Percentiles rank a stretch among this genome's conserved stretches.
Evolutionary conservation across 2,888 invertebrate genomes (phyloP).

Genomic region (Chrysopilus asiliformis): DNA sequence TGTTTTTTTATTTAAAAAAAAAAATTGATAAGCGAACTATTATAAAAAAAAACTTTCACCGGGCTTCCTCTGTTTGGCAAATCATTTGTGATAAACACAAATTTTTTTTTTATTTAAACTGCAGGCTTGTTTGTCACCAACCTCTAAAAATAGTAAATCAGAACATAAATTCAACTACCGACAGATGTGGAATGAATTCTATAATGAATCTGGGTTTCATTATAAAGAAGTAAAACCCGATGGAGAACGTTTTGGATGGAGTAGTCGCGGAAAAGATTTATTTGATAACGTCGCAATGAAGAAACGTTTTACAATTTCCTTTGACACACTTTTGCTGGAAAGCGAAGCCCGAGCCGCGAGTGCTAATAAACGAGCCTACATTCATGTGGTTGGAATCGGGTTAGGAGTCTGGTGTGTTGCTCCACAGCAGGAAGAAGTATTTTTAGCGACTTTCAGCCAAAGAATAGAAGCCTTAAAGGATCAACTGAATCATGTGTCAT

Average conservation of each 20-base stretch:
- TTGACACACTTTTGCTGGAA: conserved; percentile 49
- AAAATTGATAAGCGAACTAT: too few relatives aligned
- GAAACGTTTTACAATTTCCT: conserved; percentile 40
- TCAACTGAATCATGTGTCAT: conserved; percentile 41
- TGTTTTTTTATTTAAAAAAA: too few relatives aligned
- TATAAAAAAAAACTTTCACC: too few relatives aligned
- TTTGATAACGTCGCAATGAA: conserved; percentile 32
- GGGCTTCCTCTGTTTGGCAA: too few relatives aligned
- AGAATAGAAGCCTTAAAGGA: conserved; percentile 40
- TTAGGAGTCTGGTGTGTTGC: conserved; percentile 54
- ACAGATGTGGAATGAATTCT: conserved; percentile 20
- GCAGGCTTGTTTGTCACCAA: too few relatives aligned
- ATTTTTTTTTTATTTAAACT: too few relatives aligned
- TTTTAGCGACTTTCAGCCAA: conserved; percentile 48
- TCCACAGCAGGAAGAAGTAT: conserved; percentile 46
- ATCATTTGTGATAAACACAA: too few relatives aligned
- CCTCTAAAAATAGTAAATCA: conserved; percentile 8
- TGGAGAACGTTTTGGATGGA: conserved; percentile 22
- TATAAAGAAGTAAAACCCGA: conserved; percentile 8
- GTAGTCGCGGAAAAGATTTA: conserved; percentile 23
- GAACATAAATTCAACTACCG: conserved; percentile 4
- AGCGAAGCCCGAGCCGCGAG: conserved; percentile 43
- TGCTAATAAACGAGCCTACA: conserved; percentile 40
- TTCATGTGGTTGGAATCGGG: conserved; percentile 54
- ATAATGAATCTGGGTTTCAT: conserved; percentile 15